Conservation (phyloP, 2,113 vertebrate genomes). For the Pachyramphus minor region DNA sequence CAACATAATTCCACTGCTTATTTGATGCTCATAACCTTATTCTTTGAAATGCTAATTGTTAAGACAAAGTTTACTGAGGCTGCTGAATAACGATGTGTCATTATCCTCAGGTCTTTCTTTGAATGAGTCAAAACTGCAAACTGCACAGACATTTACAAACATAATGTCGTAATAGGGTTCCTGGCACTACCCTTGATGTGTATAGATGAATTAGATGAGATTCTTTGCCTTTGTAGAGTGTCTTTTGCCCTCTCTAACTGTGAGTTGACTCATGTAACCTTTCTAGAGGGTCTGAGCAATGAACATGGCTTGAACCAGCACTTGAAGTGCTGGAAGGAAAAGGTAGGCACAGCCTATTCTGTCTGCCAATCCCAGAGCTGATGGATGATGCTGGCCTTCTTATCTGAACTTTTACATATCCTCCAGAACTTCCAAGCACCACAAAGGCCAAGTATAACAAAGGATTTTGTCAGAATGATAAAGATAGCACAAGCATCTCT, state of each 20-base stretch:
- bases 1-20: not conserved
- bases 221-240: not conserved
- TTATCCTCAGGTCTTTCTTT: not conserved
- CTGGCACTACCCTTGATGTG: not conserved
- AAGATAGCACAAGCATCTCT: not conserved
- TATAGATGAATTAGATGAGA: not conserved
- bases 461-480: not conserved
- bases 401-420: not conserved
- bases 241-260: not conserved
- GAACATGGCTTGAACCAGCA: not conserved
- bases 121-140: not conserved
- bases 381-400: not conserved
- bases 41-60: slow-evolving; percentile 11
- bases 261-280: not conserved
- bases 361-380: not conserved
- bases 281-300: not conserved
- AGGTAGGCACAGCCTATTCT: not conserved
- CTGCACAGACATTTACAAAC: not conserved
- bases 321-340: not conserved
- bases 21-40: not conserved
- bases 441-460: not conserved
- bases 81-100: not conserved
- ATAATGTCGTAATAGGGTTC: not conserved
- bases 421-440: not conserved
- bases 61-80: not conserved